Evolutionary conservation across 2,113 vertebrate genomes (phyloP).

Genomic region (Anguilla rostrata): DNA sequence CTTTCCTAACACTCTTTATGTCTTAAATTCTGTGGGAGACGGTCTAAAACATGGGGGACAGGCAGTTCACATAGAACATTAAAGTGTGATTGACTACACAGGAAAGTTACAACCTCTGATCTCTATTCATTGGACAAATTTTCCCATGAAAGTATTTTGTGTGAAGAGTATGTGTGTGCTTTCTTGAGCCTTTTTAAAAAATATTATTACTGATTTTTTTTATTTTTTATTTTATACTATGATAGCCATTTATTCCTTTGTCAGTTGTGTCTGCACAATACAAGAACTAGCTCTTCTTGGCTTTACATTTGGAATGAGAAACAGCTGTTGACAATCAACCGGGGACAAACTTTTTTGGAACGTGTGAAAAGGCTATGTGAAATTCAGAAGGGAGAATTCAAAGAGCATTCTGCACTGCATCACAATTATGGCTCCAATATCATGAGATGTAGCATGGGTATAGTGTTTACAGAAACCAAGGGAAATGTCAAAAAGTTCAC

Average conservation of each 20-base stretch:
- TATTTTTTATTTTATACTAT: neutral
- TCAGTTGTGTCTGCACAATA: neutral
- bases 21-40: slow-evolving; percentile 5
- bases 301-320: slow-evolving; percentile 15
- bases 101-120: neutral
- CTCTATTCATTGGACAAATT: neutral
- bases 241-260: neutral
- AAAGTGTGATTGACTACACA: neutral
- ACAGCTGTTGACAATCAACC: slow-evolving; percentile 17
- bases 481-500: slow-evolving; percentile 12
- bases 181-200: neutral
- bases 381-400: neutral
- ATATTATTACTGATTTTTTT: neutral
- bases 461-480: neutral
- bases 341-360: neutral
- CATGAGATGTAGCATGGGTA: neutral
- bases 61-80: slow-evolving; percentile 2
- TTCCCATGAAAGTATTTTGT: neutral
- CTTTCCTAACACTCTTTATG: neutral
- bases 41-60: neutral
- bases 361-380: slow-evolving; percentile 9
- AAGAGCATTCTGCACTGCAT: slow-evolving; percentile 18
- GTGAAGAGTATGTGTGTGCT: neutral
- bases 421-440: slow-evolving; percentile 14
- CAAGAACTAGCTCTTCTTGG: neutral